A percentile compares a stretch with the other conserved stretches of the same genome.
Evolutionary conservation across 2,888 invertebrate genomes (phyloP).

Genomic region (Leptinotarsa juncta): DNA sequence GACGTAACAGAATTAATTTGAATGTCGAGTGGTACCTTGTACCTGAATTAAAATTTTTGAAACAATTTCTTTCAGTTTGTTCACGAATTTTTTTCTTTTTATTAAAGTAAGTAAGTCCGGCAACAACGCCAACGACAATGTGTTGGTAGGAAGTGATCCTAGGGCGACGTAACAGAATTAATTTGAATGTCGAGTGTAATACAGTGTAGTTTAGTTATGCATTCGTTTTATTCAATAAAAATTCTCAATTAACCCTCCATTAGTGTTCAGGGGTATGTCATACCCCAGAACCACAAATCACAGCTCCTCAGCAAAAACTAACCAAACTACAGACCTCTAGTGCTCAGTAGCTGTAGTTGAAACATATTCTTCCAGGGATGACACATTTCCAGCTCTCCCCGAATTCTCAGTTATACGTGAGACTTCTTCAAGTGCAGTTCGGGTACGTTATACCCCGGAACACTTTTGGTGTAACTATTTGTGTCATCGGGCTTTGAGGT

Average conservation of each 20-base stretch:
- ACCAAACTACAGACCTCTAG: slow-evolving; percentile 12
- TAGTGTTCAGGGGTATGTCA: slow-evolving; percentile 26
- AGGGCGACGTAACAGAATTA: too few species aligned
- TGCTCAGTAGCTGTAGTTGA: slow-evolving; percentile 26
- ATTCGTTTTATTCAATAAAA: too few species aligned
- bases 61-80: too few species aligned
- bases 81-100: too few species aligned
- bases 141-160: too few species aligned
- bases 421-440: slow-evolving; percentile 4
- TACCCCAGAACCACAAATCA: slow-evolving; percentile 20
- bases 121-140: too few species aligned
- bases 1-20: too few species aligned
- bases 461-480: slow-evolving; percentile 20
- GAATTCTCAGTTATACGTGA: slow-evolving; percentile 18
- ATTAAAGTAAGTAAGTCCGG: too few species aligned
- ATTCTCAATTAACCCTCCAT: slow-evolving; percentile 24
- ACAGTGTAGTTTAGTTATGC: too few species aligned
- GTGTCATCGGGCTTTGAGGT: slow-evolving; percentile 15
- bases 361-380: slow-evolving; percentile 12
- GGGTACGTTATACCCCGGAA: slow-evolving; percentile 25
- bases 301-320: slow-evolving; percentile 1
- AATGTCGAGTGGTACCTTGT: too few species aligned
- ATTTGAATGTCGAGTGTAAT: too few species aligned
- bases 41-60: too few species aligned
- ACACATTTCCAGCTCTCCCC: slow-evolving; percentile 1